Evolutionary conservation across 1,140 invertebrate species (phyloP).

Genomic region (Habropoda laboriosa): DNA sequence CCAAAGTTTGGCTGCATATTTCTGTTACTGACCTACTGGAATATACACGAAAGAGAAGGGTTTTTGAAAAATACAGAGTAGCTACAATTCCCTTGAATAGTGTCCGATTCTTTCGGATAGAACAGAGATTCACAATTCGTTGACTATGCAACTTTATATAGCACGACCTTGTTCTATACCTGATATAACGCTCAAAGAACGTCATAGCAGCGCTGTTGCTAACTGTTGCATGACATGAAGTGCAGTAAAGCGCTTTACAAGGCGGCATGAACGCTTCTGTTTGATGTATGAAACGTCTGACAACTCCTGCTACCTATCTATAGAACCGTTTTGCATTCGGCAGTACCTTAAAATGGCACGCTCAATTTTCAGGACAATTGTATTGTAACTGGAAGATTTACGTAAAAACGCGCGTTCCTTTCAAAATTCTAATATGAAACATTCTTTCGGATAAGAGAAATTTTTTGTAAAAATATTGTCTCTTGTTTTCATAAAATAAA

Average conservation of each 20-base stretch:
- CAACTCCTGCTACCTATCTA: not conserved
- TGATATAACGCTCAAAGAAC: slow-evolving; percentile 3
- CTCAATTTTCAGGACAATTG: not conserved
- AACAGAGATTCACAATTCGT: not conserved
- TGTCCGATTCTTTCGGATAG: not conserved
- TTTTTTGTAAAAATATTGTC: no score
- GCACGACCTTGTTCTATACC: slow-evolving; percentile 11
- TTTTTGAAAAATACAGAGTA: no score
- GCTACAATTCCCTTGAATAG: no score
- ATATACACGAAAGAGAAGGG: no score
- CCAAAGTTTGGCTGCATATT: no score
- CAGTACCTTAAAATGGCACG: slow-evolving; percentile 14
- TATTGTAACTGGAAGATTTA: not conserved
- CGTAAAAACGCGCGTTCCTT: not conserved
- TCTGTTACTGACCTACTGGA: no score
- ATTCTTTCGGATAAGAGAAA: no score
- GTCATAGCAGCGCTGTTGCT: slow-evolving; percentile 1
- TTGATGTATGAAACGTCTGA: slow-evolving; percentile 29
- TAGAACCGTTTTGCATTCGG: not conserved
- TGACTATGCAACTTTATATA: not conserved
- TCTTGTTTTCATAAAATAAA: no score
- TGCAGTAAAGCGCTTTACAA: slow-evolving; percentile 4
- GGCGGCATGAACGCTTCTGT: not conserved
- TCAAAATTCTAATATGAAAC: not conserved
- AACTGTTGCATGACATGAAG: slow-evolving; percentile 19